Percentiles rank a stretch among this genome's conserved stretches.
Conservation (phyloP, 2,113 vertebrate genomes). For the Tenebrosternarchus preto region DNA sequence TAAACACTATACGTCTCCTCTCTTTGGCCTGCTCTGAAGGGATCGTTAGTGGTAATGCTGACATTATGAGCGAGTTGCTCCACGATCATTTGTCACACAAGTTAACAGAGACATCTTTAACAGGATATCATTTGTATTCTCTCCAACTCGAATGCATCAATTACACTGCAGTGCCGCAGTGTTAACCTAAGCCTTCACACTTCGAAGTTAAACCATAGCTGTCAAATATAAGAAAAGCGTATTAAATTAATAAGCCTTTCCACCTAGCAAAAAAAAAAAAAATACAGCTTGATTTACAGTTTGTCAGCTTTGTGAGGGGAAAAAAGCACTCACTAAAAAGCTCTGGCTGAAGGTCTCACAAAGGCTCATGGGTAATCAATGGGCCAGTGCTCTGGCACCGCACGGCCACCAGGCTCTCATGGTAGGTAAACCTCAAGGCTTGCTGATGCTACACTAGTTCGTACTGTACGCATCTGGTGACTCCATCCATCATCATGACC, state of each 20-base stretch:
- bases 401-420: slow-evolving; percentile 17
- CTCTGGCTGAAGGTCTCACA: slow-evolving; percentile 33
- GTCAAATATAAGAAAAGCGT: slow-evolving; percentile 51
- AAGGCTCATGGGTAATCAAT: slow-evolving; percentile 45
- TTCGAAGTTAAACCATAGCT: slow-evolving; percentile 56
- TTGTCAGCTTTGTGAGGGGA: slow-evolving; percentile 48
- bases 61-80: slow-evolving; percentile 34
- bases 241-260: slow-evolving; percentile 60
- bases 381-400: slow-evolving; percentile 13
- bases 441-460: slow-evolving; percentile 5
- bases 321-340: slow-evolving; percentile 43
- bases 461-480: neutral
- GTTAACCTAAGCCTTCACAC: slow-evolving; percentile 46
- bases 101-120: slow-evolving; percentile 24
- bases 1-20: slow-evolving; percentile 3
- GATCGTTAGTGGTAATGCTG: slow-evolving; percentile 32
- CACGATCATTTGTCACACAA: slow-evolving; percentile 19
- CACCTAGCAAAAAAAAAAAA: slow-evolving; percentile 39
- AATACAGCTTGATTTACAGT: slow-evolving; percentile 58
- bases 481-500: slow-evolving; percentile 20
- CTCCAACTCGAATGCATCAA: slow-evolving; percentile 40
- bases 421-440: slow-evolving; percentile 29
- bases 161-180: slow-evolving; percentile 45
- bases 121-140: slow-evolving; percentile 53
- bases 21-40: neutral